Conservation (phyloP, 2,797 vertebrate species). For the Phrynocephalus guinanensis region DNA sequence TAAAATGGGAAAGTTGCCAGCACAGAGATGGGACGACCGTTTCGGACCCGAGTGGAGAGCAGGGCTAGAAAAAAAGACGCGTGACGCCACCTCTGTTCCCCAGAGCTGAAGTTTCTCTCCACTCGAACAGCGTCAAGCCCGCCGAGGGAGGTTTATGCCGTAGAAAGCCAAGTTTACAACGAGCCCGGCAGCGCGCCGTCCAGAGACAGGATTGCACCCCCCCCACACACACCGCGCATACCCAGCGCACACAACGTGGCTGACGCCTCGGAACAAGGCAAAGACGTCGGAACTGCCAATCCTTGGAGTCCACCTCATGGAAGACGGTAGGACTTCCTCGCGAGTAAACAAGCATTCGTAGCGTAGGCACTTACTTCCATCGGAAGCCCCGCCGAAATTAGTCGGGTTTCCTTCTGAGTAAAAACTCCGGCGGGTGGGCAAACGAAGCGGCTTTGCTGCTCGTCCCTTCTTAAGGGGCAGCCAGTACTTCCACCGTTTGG, state of each 20-base stretch:
- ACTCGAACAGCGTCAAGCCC: neutral
- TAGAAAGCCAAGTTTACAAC: no score
- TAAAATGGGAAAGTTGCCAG: neutral
- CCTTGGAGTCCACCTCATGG: neutral
- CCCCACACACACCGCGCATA: neutral
- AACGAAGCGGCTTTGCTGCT: no score
- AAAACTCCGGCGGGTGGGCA: neutral
- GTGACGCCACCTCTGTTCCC: neutral
- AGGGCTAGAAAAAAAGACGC: neutral
- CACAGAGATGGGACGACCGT: fast-evolving
- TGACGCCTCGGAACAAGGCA: neutral
- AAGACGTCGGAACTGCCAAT: neutral
- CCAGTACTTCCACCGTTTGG: neutral
- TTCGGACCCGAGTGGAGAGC: neutral
- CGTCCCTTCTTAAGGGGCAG: neutral
- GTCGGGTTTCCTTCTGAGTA: neutral
- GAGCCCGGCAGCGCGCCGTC: neutral
- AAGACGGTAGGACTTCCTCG: neutral
- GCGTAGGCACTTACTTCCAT: neutral
- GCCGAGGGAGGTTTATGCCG: no score
- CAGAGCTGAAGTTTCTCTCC: neutral
- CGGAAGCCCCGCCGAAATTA: neutral
- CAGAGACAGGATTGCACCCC: neutral
- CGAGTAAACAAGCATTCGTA: no score
- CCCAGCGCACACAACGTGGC: neutral